phyloP scores from a whole-genome alignment of 2,888 invertebrate genomes.

The Seira sanloemensis region DNA sequence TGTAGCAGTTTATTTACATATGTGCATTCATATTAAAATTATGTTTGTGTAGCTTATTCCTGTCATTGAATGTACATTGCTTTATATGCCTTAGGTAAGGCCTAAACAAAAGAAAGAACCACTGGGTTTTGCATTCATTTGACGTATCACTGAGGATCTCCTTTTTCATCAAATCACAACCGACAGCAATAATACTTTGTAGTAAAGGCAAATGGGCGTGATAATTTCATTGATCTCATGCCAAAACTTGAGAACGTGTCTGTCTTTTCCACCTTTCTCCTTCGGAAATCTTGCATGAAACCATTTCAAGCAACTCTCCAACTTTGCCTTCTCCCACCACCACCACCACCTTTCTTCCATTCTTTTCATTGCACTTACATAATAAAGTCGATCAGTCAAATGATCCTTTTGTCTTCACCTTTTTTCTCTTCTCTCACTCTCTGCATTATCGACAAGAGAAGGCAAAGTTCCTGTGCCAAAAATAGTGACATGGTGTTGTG shows the following conservation, averaged over 20 bases:
- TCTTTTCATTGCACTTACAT: no score
- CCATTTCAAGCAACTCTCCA: background rate
- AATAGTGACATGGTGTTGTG: background rate
- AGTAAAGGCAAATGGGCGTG: conserved; percentile 29
- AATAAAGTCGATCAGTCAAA: conserved; percentile 1
- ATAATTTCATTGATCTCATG: conserved; percentile 46
- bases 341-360: background rate
- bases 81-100: no score
- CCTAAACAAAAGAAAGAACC: no score
- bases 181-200: conserved; percentile 7
- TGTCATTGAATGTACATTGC: no score
- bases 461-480: background rate
- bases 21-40: background rate
- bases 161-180: conserved; percentile 40
- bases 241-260: background rate
- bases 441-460: background rate
- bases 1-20: background rate
- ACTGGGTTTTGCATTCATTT: background rate
- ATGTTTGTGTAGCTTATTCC: no score
- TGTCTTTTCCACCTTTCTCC: conserved; percentile 23
- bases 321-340: background rate
- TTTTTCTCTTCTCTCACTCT: background rate
- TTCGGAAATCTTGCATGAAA: background rate
- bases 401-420: background rate
- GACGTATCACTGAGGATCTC: conserved; percentile 14